Evolutionary conservation across 1,140 invertebrate genomes (phyloP), one percentile per base, ranked within the genome.

Genomic region (Catajapyx aquilonaris): DNA sequence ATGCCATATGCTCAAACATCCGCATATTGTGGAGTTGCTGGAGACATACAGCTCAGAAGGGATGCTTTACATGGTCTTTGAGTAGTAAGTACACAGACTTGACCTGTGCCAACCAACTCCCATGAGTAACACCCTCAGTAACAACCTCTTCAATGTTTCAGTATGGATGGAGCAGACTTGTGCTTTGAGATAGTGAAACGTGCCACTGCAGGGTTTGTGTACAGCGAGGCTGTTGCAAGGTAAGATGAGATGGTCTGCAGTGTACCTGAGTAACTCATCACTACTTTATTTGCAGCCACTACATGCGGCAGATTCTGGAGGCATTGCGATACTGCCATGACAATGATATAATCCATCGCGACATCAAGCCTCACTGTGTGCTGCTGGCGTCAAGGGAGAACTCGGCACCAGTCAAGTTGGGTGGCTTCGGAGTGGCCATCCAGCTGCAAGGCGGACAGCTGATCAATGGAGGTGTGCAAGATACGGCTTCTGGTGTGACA

Each of bases 51-150:
- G 87, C 50, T 94, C 90, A 5, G 90, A 95, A 61, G 91, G 91
- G 49, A 93, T 95, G 79, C 68, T 98, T 2, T 96, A 95, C 55
- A 95, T 97, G 91, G 87, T 97, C 41, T 96, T 96, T 65, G 91
- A 97, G 74, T 93, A 87, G 91, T 96, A 70, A 90, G 87, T n/a
- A n/a, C n/a, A n/a, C n/a, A n/a, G n/a, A 63, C 33, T 39, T n/a
- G n/a, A 32, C 15, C n/a, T n/a, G n/a, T n/a, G n/a, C n/a, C n/a
- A n/a, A n/a, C n/a, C n/a, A n/a, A n/a, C n/a, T n/a, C n/a, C n/a
- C n/a, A n/a, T n/a, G n/a, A n/a, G n/a, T n/a, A n/a, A n/a, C n/a
- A n/a, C n/a, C n/a, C n/a, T n/a, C n/a, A n/a, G n/a, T n/a, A n/a
- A n/a, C 23, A 28, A 9, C 7, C 23, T 28, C 23, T 54, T 45